Base-by-base conservation (phyloP, 1,140 invertebrate genomes). In the Tribolium madens region DNA sequence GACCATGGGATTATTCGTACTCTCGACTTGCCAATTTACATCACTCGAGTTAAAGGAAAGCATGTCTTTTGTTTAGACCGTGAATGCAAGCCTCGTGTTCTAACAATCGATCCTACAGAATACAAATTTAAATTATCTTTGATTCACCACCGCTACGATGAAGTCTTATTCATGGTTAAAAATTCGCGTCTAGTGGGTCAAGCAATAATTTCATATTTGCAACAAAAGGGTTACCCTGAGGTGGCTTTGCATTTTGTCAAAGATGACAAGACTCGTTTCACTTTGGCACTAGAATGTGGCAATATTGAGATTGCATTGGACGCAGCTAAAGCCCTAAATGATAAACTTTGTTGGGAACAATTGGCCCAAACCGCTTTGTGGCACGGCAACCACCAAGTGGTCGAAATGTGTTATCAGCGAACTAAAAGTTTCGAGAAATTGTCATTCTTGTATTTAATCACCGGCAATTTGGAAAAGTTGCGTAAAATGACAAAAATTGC, bases 161-260 rank as follows among this genome's bases (percentile, higher is more conserved):
- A 99, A 88, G 97, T 99, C 1, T 87, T 99, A 26, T 95, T 98
- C 83, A 99, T 99, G 97, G 98, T 99, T 7, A 91, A 97, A 15
- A 98, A 96, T 80, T 95, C 97, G 10, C 96, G 98, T 84, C 88
- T 99, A 0, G 96, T 99, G 6, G 98, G 98, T 0, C 98, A 99
- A 88, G 98, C 97, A 14, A 99, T 99, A 80, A 99, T 99, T 83
- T 96, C 97, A 0, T 99, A 99, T 86, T 88, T 99, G 47, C 98
- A 99, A 87, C 97, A 99, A 87, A 99, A 99, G 88, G 98, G 98
- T 0, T 99, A 99, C 87, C 98, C 98, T 0, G 98, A 99, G 88
- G 97, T 99, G n/a, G 98, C 98, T 0, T 88, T 99, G 5, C 98
- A 99, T 86, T 99, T 99, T 88, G 98, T 99, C 0, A 99, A 99